Evolutionary conservation across 2,797 vertebrate genomes (phyloP).

Genomic region (Huso huso): DNA sequence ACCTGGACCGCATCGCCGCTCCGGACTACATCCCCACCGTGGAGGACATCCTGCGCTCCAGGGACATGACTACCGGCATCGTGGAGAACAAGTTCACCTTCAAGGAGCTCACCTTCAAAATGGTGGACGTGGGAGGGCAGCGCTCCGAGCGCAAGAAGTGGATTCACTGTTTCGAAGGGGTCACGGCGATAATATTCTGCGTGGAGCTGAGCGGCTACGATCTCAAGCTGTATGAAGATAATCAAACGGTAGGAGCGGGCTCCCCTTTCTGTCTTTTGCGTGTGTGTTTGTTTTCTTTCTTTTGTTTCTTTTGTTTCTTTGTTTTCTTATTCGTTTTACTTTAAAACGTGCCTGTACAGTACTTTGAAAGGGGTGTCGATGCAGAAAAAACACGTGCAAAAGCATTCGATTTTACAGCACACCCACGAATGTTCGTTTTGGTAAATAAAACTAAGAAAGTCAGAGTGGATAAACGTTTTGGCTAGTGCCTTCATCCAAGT

Average conservation of each 20-base stretch:
- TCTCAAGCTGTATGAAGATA: constrained; percentile 97
- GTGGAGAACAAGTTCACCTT: constrained; percentile 99
- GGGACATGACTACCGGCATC: constrained; percentile 98
- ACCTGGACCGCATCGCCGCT: constrained; percentile 90
- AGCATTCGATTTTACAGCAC: no score
- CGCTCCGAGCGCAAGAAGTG: constrained; percentile 97
- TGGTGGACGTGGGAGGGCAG: constrained; percentile 97
- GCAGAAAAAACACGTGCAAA: no score
- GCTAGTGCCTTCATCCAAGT: no score
- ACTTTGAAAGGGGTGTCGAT: no score
- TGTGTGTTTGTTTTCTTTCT: no score
- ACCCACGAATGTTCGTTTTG: no score
- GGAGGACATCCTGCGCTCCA: constrained; percentile 94
- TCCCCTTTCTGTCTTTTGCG: no score
- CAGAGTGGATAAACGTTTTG: no score
- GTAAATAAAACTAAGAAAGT: no score
- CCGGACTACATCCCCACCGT: constrained; percentile 91
- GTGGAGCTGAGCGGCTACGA: constrained; percentile 98
- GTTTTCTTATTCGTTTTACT: no score
- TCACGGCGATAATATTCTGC: constrained; percentile 99
- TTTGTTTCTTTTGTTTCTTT: no score
- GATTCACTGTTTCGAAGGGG: constrained; percentile 99
- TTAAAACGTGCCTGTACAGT: no score
- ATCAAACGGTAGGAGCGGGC: constrained; percentile 84
- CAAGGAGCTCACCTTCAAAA: constrained; percentile 99